Conservation (phyloP, 23 tunicate genomes). For the Halocynthia roretzi region DNA sequence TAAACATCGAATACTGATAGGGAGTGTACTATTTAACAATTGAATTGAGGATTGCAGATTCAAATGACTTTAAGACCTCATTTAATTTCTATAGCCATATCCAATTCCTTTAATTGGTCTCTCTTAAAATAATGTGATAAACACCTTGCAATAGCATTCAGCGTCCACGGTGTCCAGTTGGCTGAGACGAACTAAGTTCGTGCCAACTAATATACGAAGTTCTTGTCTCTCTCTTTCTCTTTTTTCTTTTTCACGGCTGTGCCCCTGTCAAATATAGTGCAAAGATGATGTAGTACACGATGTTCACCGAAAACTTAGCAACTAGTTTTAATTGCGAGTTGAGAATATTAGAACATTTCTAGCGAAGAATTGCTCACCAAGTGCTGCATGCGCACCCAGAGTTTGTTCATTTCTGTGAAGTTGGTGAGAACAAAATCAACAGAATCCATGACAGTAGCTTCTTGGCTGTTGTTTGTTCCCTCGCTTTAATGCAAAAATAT, state of each 20-base stretch:
- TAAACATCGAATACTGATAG: too few relatives aligned
- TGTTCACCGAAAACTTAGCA: background rate
- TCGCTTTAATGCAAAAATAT: too few relatives aligned
- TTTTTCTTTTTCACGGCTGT: constrained; percentile 65
- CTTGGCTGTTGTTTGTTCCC: too few relatives aligned
- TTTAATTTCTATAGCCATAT: too few relatives aligned
- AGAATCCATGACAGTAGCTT: constrained; percentile 35
- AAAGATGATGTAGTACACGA: background rate
- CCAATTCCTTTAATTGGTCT: background rate
- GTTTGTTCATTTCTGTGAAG: constrained; percentile 94
- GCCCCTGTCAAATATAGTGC: constrained; percentile 35
- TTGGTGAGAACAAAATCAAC: constrained; percentile 76
- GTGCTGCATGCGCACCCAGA: constrained; percentile 98
- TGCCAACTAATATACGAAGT: constrained; percentile 81
- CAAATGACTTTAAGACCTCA: too few relatives aligned
- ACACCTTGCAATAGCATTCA: constrained; percentile 39
- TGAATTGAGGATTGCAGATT: too few relatives aligned
- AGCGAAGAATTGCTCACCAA: constrained; percentile 20
- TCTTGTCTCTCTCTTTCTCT: constrained; percentile 80
- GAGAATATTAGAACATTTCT: background rate
- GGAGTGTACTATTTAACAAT: too few relatives aligned
- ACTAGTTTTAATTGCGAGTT: background rate
- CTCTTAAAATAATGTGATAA: background rate
- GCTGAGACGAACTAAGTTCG: constrained; percentile 80
- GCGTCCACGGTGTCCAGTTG: constrained; percentile 82